phyloP scores from a whole-genome alignment of 2,797 vertebrate genomes.

The Cynodonichthys magdalenae region DNA sequence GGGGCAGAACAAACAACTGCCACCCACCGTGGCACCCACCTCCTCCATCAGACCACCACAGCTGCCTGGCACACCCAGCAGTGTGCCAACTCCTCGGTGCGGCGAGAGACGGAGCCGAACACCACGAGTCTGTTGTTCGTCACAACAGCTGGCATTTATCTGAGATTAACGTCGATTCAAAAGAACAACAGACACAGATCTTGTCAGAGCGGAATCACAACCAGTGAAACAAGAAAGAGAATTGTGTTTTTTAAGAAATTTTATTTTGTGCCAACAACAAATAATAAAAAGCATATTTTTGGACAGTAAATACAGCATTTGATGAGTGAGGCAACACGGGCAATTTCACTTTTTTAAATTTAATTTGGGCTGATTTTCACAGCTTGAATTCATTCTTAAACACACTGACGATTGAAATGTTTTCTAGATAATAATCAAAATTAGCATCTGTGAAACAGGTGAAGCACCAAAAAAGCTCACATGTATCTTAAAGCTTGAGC shows the following conservation, averaged over 20 bases:
- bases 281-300: not conserved
- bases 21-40: not conserved
- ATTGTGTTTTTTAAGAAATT: not conserved
- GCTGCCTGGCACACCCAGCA: slow-evolving; percentile 39
- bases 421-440: slow-evolving; percentile 15
- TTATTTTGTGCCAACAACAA: slow-evolving; percentile 34
- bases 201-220: slow-evolving; percentile 14
- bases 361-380: not conserved
- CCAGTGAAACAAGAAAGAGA: not conserved
- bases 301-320: slow-evolving; percentile 18
- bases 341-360: not conserved
- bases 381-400: slow-evolving; percentile 6
- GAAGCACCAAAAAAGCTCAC: slow-evolving; percentile 1
- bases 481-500: slow-evolving; percentile 2
- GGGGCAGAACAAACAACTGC: slow-evolving; percentile 36
- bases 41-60: slow-evolving; percentile 2
- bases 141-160: slow-evolving; percentile 40
- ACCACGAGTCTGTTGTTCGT: slow-evolving; percentile 55
- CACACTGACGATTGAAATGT: not conserved
- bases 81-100: slow-evolving; percentile 32
- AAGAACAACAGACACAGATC: slow-evolving; percentile 33
- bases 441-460: not conserved
- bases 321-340: slow-evolving; percentile 1
- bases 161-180: slow-evolving; percentile 30
- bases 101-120: slow-evolving; percentile 45